Evolutionary conservation across 2,113 vertebrate genomes (phyloP).

Genomic region (Gymnobelideus leadbeateri): DNA sequence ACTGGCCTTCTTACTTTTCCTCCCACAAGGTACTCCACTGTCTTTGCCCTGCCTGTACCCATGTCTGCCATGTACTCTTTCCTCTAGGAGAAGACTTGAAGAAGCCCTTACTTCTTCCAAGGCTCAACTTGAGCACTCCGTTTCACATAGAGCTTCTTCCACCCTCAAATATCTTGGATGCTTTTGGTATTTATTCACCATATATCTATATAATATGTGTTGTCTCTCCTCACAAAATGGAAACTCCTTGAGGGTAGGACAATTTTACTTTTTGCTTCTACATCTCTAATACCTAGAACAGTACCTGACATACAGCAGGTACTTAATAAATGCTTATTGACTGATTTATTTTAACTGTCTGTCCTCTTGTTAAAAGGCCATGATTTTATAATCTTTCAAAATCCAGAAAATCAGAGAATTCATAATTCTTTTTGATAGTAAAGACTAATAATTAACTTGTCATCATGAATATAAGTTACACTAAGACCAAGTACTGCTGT

Average conservation of each 20-base stretch:
- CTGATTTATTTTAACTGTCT: conserved; percentile 24
- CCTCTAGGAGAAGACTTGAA: not conserved
- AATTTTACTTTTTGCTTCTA: not conserved
- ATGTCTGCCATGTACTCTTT: not conserved
- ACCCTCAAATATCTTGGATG: not conserved
- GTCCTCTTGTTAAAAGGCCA: conserved; percentile 44
- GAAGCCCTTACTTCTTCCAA: not conserved
- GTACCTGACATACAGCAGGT: not conserved
- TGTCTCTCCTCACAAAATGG: not conserved
- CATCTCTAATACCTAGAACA: not conserved
- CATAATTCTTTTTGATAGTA: conserved; percentile 42
- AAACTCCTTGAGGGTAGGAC: not conserved
- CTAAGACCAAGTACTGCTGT: conserved; percentile 43
- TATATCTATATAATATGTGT: not conserved
- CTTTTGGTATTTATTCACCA: not conserved
- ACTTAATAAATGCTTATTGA: not conserved
- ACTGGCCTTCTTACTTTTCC: not conserved
- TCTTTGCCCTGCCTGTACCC: not conserved
- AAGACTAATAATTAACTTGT: conserved; percentile 42
- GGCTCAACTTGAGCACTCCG: not conserved
- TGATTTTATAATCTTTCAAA: conserved; percentile 53
- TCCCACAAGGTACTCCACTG: not conserved
- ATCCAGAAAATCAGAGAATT: conserved; percentile 48
- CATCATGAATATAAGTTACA: conserved; percentile 58
- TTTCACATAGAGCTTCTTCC: not conserved